Evolutionary conservation across 2,888 invertebrate genomes (phyloP).

Genomic region (Platycheirus rosarum): DNA sequence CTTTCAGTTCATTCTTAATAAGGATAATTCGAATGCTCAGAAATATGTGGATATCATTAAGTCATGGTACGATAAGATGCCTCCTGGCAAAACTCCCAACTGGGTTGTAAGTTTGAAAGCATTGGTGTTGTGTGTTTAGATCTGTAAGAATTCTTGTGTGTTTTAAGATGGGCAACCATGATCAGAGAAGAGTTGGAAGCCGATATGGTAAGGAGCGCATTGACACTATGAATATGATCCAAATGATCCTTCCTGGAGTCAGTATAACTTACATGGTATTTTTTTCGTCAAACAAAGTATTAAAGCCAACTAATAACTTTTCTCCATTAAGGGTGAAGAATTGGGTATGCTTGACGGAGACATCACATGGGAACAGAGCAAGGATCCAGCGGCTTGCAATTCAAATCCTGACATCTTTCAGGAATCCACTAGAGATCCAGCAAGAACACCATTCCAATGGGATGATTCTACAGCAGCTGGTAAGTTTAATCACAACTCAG

Average conservation of each 20-base stretch:
- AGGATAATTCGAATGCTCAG: conserved; percentile 83
- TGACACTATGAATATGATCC: conserved; percentile 91
- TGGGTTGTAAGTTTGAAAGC: conserved; percentile 85
- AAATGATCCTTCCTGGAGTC: conserved; percentile 86
- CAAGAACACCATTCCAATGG: conserved; percentile 87
- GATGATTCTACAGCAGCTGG: conserved; percentile 81
- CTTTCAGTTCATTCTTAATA: conserved; percentile 85
- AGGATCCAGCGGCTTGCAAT: conserved; percentile 84
- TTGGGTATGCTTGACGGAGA: conserved; percentile 82
- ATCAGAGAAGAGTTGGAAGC: conserved; percentile 86
- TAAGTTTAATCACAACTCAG: conserved; percentile 31
- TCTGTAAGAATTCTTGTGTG: neutral
- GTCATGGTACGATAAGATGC: conserved; percentile 85
- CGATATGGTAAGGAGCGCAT: conserved; percentile 87
- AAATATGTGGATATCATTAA: conserved; percentile 84
- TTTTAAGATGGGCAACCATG: conserved; percentile 88
- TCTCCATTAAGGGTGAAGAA: conserved; percentile 79
- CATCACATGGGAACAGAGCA: conserved; percentile 85
- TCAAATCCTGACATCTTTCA: conserved; percentile 84
- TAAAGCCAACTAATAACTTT: neutral
- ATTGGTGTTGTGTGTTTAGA: conserved; percentile 80
- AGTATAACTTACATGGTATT: conserved; percentile 85
- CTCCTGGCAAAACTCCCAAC: conserved; percentile 84
- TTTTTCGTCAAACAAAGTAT: neutral
- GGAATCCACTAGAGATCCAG: conserved; percentile 86